Base-by-base conservation (phyloP, 2,113 vertebrate species). In the Onychorhynchus coronatus region DNA sequence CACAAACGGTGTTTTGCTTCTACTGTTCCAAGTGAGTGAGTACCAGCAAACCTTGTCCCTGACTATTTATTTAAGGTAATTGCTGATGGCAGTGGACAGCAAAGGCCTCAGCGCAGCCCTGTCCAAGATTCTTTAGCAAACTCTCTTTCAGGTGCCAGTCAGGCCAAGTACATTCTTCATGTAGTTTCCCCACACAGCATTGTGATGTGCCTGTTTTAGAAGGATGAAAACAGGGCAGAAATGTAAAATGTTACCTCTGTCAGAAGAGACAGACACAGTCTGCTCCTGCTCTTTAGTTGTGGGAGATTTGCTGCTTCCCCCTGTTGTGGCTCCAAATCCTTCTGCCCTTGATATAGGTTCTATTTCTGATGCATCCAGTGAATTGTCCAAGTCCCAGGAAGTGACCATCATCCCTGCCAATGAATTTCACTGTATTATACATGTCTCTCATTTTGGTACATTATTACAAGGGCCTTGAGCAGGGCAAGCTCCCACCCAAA, bases 311-410 rank as follows among this genome's bases (percentile, higher is more conserved):
- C 71, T 97, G 88, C 70, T 85, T 37, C 39, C 59, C 25, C 41
- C 52, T 14, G 35, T 23, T 55, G 89, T 49, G 23, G 14, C 22
- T 65, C 37, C 14, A 12, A 28, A 49, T 4, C n/a, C 18, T 37
- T 95, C 91, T 63, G 11, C 27, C 58, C 87, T 93, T 41, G 59
- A 9, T 8, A 84, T 5, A 24, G 67, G 7, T 24, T 94, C 58
- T 41, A 25, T 14, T 79, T 97, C 96, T 11, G 62, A 24, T 17
- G 63, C 62, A 2, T 85, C 49, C 66, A 95, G 97, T 1, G 98
- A 94, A 73, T 98, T 95, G 46, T 98, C 98, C 85, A 99, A 91
- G 95, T 99, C 98, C 98, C 99, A 99, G 39, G 53, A 25, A 46
- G 98, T 99, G 55, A 98, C 98, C 93, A 92, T 95, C 30, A 90